Conservation (phyloP, 2,797 vertebrate genomes). For the Cichlasoma orientale region DNA sequence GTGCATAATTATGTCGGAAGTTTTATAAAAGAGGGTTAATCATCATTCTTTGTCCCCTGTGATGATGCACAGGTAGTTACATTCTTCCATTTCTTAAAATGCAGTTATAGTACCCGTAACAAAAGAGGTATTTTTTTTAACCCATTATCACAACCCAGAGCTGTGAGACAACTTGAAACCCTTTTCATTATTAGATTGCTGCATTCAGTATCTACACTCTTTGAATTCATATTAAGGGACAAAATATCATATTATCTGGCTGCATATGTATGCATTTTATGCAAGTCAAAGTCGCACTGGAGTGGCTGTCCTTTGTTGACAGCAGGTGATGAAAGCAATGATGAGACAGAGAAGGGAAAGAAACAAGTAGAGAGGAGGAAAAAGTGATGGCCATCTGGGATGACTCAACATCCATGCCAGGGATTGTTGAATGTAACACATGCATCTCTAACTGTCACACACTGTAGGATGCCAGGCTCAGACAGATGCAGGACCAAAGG, state of each 20-base stretch:
- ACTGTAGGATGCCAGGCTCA: constrained; percentile 59
- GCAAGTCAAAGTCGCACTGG: constrained; percentile 33
- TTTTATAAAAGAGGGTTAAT: constrained; percentile 70
- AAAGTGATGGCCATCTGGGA: constrained; percentile 62
- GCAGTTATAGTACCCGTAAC: neutral
- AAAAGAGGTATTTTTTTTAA: neutral
- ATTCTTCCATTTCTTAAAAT: constrained; percentile 15
- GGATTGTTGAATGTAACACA: constrained; percentile 59
- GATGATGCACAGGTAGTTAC: constrained; percentile 29
- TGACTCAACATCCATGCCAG: constrained; percentile 63
- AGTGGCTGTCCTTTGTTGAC: constrained; percentile 28
- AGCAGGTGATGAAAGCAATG: neutral
- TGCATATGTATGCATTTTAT: too few relatives aligned
- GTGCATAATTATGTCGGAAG: constrained; percentile 55
- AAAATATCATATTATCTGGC: neutral
- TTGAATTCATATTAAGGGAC: too few relatives aligned
- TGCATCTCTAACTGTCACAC: constrained; percentile 72
- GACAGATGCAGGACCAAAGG: constrained; percentile 80
- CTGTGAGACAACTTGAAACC: too few relatives aligned
- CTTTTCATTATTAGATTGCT: too few relatives aligned
- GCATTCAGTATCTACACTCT: too few relatives aligned
- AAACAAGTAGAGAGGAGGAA: constrained; percentile 19
- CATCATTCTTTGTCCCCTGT: constrained; percentile 54
- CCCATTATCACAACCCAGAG: too few relatives aligned
- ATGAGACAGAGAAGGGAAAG: constrained; percentile 8